Conservation (phyloP, 2,113 vertebrate genomes). For the Mustelus asterias region DNA sequence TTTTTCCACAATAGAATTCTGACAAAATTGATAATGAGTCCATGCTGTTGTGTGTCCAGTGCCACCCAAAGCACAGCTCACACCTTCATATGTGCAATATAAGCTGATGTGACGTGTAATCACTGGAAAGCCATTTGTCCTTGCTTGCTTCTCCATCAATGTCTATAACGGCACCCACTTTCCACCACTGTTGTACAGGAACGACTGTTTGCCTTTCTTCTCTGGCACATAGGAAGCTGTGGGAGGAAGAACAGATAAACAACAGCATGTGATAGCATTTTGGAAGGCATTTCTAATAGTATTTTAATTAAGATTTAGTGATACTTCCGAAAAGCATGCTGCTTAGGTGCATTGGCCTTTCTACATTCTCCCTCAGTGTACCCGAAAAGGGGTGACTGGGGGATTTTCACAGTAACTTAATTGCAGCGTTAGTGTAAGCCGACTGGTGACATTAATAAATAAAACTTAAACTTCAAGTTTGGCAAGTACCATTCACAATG, state of each 20-base stretch:
- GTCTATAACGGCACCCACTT: slow-evolving; percentile 56
- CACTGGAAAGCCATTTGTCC: neutral
- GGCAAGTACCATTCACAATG: neutral
- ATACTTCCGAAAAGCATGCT: neutral
- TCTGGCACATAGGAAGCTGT: slow-evolving; percentile 58
- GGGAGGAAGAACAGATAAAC: slow-evolving; percentile 25
- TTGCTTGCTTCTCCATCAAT: neutral
- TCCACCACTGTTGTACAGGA: slow-evolving; percentile 54
- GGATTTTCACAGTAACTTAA: too few relatives aligned
- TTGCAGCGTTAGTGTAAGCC: too few relatives aligned
- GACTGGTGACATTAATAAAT: too few relatives aligned
- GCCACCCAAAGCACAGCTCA: neutral
- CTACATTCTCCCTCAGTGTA: too few relatives aligned
- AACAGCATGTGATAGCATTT: neutral
- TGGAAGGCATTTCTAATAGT: neutral
- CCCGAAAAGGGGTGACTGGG: too few relatives aligned
- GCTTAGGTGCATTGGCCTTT: too few relatives aligned
- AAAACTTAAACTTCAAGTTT: too few relatives aligned
- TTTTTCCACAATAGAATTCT: neutral
- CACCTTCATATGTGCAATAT: neutral
- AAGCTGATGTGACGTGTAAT: neutral
- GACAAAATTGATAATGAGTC: neutral
- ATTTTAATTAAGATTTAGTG: neutral
- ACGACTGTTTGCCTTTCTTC: slow-evolving; percentile 53
- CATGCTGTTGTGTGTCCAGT: neutral